Base-by-base conservation (phyloP, 2,113 vertebrate genomes). In the Tragulus kanchil region DNA sequence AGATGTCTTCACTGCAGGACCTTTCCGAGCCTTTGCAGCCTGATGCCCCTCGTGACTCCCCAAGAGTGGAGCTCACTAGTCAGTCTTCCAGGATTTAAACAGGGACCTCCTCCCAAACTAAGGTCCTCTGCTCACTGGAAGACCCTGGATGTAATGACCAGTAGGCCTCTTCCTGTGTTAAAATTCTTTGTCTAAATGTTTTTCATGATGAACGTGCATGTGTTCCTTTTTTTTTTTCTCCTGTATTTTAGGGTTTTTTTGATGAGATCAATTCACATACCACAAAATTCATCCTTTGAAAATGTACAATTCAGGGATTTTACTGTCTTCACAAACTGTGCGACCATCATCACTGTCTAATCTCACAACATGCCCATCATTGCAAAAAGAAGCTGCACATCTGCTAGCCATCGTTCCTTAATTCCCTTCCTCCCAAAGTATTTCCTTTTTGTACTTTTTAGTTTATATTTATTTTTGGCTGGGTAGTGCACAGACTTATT, bases 181-280 rank as follows among this genome's bases (percentile, higher is more conserved):
- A 59, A 50, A 56, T 52, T 48, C 4, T 78, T 59, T 77, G 64
- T 73, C 13, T 81, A 36, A n/a, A 28, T 56, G 56, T 78, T 58
- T 92, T 81, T 9, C 36, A 64, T 15, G 2, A 25, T 54, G 54
- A 59, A 36, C 48, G 4, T 10, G 0, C 28, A 26, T 59, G 23
- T 59, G 3, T 64, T 71, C 25, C 25, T 64, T 77, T 82, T 89
- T 71, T 82, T 59, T 16, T 36, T 36, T 36, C 36, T 45, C 23
- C n/a, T 79, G 31, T 75, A 36, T 48, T 94, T 81, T 50, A 81
- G 77, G 31, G 54, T 26, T 54, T 78, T 95, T 88, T 71, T 67
- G 23, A 42, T 45, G 31, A 54, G 5, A 28, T 59, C 11, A 42
- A 79, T 78, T 28, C 45, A 75, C 19, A 21, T 31, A 15, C 28